phyloP scores from a whole-genome alignment of 2,888 invertebrate genomes.

The Quadroppia sp. region DNA sequence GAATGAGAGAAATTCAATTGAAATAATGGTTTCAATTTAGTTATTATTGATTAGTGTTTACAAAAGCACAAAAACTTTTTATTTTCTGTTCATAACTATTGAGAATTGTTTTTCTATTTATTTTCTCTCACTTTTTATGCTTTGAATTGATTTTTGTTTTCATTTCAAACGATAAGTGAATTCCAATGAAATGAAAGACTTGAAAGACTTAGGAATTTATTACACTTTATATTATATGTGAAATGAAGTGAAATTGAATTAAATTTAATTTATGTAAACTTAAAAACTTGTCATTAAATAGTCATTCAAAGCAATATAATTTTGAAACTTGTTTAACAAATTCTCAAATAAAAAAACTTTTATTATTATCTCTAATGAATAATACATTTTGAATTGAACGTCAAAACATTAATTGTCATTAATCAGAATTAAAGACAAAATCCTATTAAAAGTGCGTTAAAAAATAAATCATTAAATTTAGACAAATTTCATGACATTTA shows the following conservation, averaged over 20 bases:
- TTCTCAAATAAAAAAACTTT: background rate
- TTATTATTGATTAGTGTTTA: background rate
- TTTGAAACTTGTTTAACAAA: background rate
- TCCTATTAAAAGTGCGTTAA: background rate
- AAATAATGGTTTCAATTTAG: background rate
- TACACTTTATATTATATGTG: no score
- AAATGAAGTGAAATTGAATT: no score
- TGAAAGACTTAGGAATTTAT: no score
- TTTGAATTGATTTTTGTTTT: no score
- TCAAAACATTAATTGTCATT: background rate
- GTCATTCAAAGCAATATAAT: background rate
- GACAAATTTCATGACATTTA: background rate
- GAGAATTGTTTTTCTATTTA: no score
- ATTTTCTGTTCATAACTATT: no score
- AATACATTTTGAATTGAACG: background rate
- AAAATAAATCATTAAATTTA: conserved; percentile 4
- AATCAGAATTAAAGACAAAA: background rate
- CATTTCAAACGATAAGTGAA: no score
- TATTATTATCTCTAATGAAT: background rate
- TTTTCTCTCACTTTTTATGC: no score
- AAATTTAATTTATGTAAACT: background rate
- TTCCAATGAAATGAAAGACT: no score
- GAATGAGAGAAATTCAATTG: background rate
- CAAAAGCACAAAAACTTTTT: no score
- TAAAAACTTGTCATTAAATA: conserved; percentile 8